phyloP scores from a whole-genome alignment of 2,797 vertebrate genomes.

The Prionace glauca region DNA sequence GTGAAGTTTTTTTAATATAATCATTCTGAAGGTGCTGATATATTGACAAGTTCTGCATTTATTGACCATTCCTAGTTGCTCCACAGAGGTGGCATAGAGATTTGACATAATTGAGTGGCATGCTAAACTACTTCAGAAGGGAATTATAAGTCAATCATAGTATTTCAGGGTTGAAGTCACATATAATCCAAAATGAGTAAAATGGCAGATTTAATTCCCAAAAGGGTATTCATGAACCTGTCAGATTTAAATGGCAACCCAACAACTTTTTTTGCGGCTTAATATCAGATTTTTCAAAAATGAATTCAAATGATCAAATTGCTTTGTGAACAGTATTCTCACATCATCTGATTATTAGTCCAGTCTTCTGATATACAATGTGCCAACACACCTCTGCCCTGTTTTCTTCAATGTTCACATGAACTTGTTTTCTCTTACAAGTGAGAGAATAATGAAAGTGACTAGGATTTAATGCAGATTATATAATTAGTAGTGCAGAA shows the following conservation, averaged over 20 bases:
- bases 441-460: neutral
- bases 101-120: neutral
- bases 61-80: neutral
- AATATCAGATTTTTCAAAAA: neutral
- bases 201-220: neutral
- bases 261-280: neutral
- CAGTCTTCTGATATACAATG: neutral
- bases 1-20: neutral
- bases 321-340: neutral
- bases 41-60: neutral
- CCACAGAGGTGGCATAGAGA: neutral
- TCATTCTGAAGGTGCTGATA: neutral
- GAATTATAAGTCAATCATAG: neutral
- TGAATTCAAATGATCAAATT: neutral
- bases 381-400: neutral
- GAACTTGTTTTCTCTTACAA: neutral
- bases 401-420: neutral
- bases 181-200: neutral
- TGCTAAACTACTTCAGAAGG: neutral
- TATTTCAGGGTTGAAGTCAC: neutral
- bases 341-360: neutral
- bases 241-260: neutral
- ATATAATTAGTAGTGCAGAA: too few relatives aligned
- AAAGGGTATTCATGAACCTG: neutral
- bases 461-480: neutral